A percentile compares a stretch with the other conserved stretches of the same genome.
Evolutionary conservation across 2,888 invertebrate species (phyloP).

Genomic region (Hedychridium roseum): DNA sequence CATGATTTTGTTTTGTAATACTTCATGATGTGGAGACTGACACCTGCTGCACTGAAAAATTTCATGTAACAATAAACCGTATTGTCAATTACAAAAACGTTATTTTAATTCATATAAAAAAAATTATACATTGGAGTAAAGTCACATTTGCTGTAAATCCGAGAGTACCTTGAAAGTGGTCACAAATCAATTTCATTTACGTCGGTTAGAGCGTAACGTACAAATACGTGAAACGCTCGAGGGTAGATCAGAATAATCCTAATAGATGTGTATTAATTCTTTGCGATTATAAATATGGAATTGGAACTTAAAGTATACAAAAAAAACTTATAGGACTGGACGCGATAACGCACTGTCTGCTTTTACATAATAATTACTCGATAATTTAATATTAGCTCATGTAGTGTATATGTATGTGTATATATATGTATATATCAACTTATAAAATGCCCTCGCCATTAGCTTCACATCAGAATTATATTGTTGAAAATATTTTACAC

Average conservation of each 20-base stretch:
- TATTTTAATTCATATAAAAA: conserved; percentile 8
- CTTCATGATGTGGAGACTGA: conserved; percentile 14
- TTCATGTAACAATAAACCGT: conserved; percentile 12
- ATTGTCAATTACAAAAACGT: conserved; percentile 18
- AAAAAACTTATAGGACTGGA: conserved; percentile 13
- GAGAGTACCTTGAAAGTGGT: no score
- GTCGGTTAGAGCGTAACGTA: conserved; percentile 24
- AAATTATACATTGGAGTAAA: not conserved
- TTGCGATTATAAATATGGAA: conserved; percentile 24
- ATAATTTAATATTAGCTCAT: conserved; percentile 11
- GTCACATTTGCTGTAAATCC: no score
- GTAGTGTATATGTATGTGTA: no score
- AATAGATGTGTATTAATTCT: conserved; percentile 21
- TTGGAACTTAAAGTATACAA: conserved; percentile 29
- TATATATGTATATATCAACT: not conserved
- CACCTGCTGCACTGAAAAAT: conserved; percentile 10
- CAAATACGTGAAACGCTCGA: conserved; percentile 29
- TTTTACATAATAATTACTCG: conserved; percentile 4
- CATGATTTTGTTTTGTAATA: not conserved
- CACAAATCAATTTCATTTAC: conserved; percentile 21
- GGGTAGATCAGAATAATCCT: conserved; percentile 33
- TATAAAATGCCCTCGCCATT: conserved; percentile 2
- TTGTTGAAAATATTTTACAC: conserved; percentile 18
- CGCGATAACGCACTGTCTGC: conserved; percentile 8
- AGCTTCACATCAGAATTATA: conserved; percentile 9